Percentiles rank a stretch among this genome's conserved stretches.
phyloP scores from a whole-genome alignment of 2,888 invertebrate genomes.

The Synanthedon formicaeformis region DNA sequence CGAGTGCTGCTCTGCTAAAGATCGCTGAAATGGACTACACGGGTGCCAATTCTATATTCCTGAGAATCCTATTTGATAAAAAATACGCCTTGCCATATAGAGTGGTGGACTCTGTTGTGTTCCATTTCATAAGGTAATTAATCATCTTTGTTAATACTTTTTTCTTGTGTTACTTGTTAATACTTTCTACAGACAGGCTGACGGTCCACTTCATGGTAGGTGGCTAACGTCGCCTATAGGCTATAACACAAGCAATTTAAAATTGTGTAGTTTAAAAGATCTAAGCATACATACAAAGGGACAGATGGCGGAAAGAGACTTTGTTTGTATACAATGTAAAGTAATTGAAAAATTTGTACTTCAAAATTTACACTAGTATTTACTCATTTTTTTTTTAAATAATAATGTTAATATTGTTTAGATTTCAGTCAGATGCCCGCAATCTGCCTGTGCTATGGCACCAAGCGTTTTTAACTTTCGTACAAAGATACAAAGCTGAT shows the following conservation, averaged over 20 bases:
- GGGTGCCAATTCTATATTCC: slow-evolving; percentile 95
- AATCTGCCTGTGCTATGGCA: slow-evolving; percentile 97
- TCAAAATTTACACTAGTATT: too few species aligned
- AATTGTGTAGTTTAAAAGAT: too few species aligned
- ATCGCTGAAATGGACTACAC: slow-evolving; percentile 98
- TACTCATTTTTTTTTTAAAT: too few species aligned
- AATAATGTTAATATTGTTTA: slow-evolving; percentile 30
- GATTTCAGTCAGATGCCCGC: slow-evolving; percentile 86
- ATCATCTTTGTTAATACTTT: background rate
- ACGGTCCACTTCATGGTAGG: too few species aligned
- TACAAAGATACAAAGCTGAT: slow-evolving; percentile 95
- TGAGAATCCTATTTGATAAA: slow-evolving; percentile 94
- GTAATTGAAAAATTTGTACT: too few species aligned
- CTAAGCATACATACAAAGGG: too few species aligned
- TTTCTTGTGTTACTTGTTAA: too few species aligned
- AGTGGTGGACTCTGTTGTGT: slow-evolving; percentile 94
- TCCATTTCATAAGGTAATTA: slow-evolving; percentile 88
- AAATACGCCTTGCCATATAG: slow-evolving; percentile 97
- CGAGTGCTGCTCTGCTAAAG: slow-evolving; percentile 93
- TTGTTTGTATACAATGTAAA: too few species aligned
- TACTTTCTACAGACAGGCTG: too few species aligned
- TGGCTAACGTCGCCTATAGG: too few species aligned
- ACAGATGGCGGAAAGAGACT: too few species aligned
- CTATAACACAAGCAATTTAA: too few species aligned
- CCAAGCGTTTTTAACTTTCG: slow-evolving; percentile 92